Conservation (phyloP, 2,888 invertebrate species). For the Acronicta leporina region DNA sequence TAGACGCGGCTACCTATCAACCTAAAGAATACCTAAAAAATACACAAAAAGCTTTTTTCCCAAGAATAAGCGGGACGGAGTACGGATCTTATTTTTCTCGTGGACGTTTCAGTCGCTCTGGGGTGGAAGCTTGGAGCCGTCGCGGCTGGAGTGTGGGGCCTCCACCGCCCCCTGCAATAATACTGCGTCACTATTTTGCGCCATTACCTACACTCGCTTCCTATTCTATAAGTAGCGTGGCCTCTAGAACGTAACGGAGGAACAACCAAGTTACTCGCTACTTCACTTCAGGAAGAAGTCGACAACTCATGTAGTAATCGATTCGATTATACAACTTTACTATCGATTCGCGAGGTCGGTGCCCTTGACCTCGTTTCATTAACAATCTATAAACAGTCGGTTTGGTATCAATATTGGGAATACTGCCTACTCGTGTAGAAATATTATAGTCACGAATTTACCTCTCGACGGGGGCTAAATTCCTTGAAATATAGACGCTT, state of each 20-base stretch:
- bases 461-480: constrained; percentile 19
- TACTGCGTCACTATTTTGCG: constrained; percentile 90
- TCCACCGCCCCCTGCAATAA: constrained; percentile 87
- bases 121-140: constrained; percentile 67
- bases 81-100: constrained; percentile 89
- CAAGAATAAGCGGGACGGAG: constrained; percentile 88
- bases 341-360: constrained; percentile 53
- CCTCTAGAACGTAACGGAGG: constrained; percentile 74
- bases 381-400: constrained; percentile 44
- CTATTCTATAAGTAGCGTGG: constrained; percentile 87
- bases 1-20: constrained; percentile 60
- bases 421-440: constrained; percentile 22
- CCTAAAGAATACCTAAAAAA: constrained; percentile 81
- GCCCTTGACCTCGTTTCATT: constrained; percentile 57
- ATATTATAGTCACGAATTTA: constrained; percentile 25
- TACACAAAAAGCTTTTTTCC: constrained; percentile 86
- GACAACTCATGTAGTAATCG: constrained; percentile 44
- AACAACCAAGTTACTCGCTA: constrained; percentile 34
- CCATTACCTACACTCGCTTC: constrained; percentile 90
- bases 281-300: constrained; percentile 19
- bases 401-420: constrained; percentile 34
- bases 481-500: constrained; percentile 12
- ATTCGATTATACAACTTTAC: constrained; percentile 48
- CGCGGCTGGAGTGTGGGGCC: constrained; percentile 69
- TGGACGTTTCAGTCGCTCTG: constrained; percentile 88